Conservation (phyloP, 2,113 vertebrate genomes). For the Dipodomys ordii region DNA sequence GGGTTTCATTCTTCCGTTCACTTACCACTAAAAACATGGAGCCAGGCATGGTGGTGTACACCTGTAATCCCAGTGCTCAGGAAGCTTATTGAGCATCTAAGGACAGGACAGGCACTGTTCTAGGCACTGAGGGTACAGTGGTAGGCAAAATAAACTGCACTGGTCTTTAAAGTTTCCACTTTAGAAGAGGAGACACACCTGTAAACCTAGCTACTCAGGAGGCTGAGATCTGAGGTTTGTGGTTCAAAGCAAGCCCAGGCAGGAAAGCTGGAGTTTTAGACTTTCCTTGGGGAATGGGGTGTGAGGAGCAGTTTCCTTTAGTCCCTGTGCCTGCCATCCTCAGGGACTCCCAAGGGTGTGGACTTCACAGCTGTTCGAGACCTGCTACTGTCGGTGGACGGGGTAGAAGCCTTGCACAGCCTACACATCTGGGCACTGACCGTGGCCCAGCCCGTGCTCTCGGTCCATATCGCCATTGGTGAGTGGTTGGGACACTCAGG, state of each 20-base stretch:
- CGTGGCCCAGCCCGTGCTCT: slow-evolving; percentile 87
- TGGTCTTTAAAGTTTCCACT: neutral
- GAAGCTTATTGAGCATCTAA: neutral
- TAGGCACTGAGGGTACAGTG: neutral
- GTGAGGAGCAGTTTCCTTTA: neutral
- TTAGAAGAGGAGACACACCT: neutral
- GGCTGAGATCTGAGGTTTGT: no score
- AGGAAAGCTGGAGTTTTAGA: no score
- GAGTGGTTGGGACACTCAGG: slow-evolving; percentile 45
- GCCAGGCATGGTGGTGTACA: neutral
- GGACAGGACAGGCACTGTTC: neutral
- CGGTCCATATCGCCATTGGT: slow-evolving; percentile 92
- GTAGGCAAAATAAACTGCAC: neutral
- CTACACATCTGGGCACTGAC: slow-evolving; percentile 95
- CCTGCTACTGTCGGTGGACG: slow-evolving; percentile 88
- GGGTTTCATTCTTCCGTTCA: neutral
- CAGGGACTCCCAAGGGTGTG: slow-evolving; percentile 87
- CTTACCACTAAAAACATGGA: neutral
- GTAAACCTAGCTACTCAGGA: no score
- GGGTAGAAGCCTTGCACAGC: slow-evolving; percentile 90
- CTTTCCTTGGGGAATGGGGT: neutral
- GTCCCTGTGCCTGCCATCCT: neutral
- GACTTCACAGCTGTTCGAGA: slow-evolving; percentile 87
- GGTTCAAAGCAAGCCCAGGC: no score
- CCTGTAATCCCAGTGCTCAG: neutral